A percentile compares a stretch with the other conserved stretches of the same genome.
Conservation (phyloP, 2,113 vertebrate genomes). For the Parus major region DNA sequence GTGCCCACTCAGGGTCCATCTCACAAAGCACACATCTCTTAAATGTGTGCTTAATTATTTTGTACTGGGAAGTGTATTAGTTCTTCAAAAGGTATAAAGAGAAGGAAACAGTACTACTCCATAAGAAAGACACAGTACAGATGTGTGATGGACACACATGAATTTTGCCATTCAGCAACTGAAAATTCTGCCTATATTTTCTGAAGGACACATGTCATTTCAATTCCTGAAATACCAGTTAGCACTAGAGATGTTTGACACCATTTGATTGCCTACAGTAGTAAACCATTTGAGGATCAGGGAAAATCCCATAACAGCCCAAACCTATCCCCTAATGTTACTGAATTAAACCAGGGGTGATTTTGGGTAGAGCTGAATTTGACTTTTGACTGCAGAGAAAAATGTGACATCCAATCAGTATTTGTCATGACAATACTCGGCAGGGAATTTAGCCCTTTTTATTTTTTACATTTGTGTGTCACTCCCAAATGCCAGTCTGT, state of each 20-base stretch:
- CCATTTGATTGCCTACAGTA: not conserved
- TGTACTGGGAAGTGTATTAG: not conserved
- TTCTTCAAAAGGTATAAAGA: not conserved
- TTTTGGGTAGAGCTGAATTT: not conserved
- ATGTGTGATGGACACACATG: not conserved
- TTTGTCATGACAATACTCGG: not conserved
- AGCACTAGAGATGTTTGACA: not conserved
- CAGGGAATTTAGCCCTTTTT: not conserved
- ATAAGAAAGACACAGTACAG: not conserved
- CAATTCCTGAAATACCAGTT: not conserved
- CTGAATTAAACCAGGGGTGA: not conserved
- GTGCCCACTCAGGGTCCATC: not conserved
- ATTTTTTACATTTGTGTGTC: not conserved
- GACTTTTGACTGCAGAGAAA: not conserved
- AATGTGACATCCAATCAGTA: not conserved
- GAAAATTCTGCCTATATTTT: not conserved
- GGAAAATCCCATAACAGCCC: not conserved
- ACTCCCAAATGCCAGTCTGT: conserved; percentile 34
- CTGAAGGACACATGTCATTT: not conserved
- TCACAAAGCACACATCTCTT: not conserved
- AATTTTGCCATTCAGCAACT: not conserved
- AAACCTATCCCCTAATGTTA: not conserved
- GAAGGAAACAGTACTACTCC: not conserved
- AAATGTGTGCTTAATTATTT: not conserved
- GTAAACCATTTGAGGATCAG: not conserved